A percentile compares a stretch with the other conserved stretches of the same genome.
These are phyloP conservation scores for Himantopus leucocephalus DNA, from an alignment of 2,113 vertebrate species.

Conservation along the genomic window DNA sequence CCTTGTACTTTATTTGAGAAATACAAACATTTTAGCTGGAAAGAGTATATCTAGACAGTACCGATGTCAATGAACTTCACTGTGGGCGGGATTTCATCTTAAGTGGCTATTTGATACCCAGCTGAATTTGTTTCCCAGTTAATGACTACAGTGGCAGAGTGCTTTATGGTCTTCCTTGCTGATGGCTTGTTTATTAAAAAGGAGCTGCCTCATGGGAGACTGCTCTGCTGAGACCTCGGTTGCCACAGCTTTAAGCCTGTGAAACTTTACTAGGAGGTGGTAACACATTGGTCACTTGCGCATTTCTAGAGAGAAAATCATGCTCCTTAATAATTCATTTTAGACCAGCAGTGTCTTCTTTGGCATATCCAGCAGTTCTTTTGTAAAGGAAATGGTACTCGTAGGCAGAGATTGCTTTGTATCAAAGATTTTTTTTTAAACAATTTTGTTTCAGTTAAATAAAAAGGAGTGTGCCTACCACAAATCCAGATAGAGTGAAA, in stretches of 20 bases:
- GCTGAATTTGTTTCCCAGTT: constrained; percentile 6
- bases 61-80: not conserved
- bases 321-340: not conserved
- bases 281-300: constrained; percentile 55
- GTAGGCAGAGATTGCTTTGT: not conserved
- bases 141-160: not conserved
- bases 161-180: constrained; percentile 6
- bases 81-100: not conserved
- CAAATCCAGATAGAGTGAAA: not conserved
- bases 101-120: not conserved
- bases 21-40: not conserved
- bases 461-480: not conserved
- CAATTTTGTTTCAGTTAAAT: not conserved
- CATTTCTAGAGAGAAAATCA: constrained; percentile 15
- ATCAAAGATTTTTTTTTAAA: not conserved
- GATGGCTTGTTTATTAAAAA: constrained; percentile 77
- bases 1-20: not conserved
- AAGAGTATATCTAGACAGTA: not conserved
- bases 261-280: constrained; percentile 66
- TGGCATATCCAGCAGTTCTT: not conserved
- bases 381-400: not conserved
- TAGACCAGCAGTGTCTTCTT: not conserved
- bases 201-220: constrained; percentile 75
- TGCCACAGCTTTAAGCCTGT: constrained; percentile 78
- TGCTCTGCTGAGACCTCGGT: constrained; percentile 70